Conservation (phyloP, 1,140 invertebrate genomes). For the Teleopsis dalmanni region DNA sequence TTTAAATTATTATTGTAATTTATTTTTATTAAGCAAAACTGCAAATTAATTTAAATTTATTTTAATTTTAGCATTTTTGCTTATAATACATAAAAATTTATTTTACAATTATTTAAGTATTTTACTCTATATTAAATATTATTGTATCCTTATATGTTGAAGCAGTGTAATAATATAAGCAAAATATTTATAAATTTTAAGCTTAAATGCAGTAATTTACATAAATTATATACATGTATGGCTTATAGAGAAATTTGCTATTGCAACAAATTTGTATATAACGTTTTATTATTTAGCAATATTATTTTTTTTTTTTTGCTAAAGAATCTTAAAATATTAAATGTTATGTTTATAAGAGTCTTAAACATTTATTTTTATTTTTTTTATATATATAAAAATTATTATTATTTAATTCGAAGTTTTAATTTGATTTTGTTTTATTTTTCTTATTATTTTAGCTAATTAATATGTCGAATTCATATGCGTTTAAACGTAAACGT, state of each 20-base stretch:
- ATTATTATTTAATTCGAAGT: background rate
- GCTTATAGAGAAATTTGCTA: no score
- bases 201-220: no score
- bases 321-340: no score
- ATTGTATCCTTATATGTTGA: no score
- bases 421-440: background rate
- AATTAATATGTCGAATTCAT: conserved; percentile 7
- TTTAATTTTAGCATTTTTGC: no score
- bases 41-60: background rate
- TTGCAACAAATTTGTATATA: no score
- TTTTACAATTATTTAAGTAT: background rate
- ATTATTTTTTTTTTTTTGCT: no score
- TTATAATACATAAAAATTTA: background rate
- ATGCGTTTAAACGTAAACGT: conserved; percentile 1
- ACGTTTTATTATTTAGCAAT: no score
- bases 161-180: no score
- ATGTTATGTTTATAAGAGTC: background rate
- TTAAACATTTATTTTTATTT: background rate
- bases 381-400: background rate
- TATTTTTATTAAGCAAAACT: background rate
- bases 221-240: no score
- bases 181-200: no score
- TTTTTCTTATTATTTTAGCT: background rate
- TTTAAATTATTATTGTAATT: background rate
- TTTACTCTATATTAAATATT: background rate